Conservation (phyloP, 2,113 vertebrate genomes). For the human region GRCh38 chr17:77817501-77818000, state of each 20-base stretch:
- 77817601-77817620: not conserved
- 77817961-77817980: not conserved
- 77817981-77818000: not conserved
- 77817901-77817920: not conserved
- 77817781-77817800: not conserved
- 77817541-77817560: not conserved
- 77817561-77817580: not conserved
- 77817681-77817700: not conserved
- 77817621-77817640: too few species aligned
- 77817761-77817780: not conserved
- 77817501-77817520: not conserved
- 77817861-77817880: not conserved
- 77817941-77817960: not conserved
- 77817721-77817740: not conserved
- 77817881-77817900: not conserved
- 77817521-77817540: too few species aligned
- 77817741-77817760: not conserved
- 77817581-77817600: not conserved
- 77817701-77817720: not conserved
- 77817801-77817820: not conserved
- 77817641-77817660: not conserved
- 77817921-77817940: not conserved
- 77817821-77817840: not conserved
- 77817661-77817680: too few species aligned
- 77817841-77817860: not conserved